Evolutionary conservation across 1,140 invertebrate species (phyloP).

Genomic region (Drosophila santomea): DNA sequence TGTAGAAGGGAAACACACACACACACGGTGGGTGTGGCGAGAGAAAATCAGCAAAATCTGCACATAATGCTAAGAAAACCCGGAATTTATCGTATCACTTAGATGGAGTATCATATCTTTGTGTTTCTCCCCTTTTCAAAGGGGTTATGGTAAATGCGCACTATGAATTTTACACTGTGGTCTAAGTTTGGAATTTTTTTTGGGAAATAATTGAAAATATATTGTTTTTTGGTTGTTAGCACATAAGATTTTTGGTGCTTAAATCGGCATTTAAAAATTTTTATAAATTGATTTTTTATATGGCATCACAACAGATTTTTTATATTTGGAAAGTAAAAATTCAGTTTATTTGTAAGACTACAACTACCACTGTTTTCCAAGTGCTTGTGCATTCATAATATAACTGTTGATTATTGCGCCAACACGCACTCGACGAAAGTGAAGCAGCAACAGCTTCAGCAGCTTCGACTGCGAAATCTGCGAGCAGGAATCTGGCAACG

Average conservation of each 20-base stretch:
- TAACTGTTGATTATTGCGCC: constrained; percentile 81
- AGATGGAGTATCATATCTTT: constrained; percentile 65
- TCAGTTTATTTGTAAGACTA: neutral
- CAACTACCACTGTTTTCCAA: constrained; percentile 12
- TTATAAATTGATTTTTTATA: too few species aligned
- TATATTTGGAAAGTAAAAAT: neutral
- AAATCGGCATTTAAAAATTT: too few species aligned
- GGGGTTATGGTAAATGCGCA: constrained; percentile 75
- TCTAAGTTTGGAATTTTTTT: neutral
- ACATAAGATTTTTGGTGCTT: too few species aligned
- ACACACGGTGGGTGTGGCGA: constrained; percentile 22
- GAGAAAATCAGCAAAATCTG: constrained; percentile 65
- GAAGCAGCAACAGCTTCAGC: constrained; percentile 57
- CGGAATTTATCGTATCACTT: constrained; percentile 80
- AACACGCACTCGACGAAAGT: constrained; percentile 77
- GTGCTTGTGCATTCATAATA: constrained; percentile 78
- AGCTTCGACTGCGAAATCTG: constrained; percentile 28
- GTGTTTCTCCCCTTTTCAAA: constrained; percentile 22
- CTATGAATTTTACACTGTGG: constrained; percentile 40
- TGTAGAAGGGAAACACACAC: too few species aligned
- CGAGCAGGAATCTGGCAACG: constrained; percentile 49
- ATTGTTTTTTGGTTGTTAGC: too few species aligned
- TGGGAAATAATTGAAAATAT: too few species aligned
- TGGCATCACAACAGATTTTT: too few species aligned
- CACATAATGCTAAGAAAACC: constrained; percentile 80